Conservation (phyloP, 2,113 vertebrate species). For the Myiopsitta monachus region DNA sequence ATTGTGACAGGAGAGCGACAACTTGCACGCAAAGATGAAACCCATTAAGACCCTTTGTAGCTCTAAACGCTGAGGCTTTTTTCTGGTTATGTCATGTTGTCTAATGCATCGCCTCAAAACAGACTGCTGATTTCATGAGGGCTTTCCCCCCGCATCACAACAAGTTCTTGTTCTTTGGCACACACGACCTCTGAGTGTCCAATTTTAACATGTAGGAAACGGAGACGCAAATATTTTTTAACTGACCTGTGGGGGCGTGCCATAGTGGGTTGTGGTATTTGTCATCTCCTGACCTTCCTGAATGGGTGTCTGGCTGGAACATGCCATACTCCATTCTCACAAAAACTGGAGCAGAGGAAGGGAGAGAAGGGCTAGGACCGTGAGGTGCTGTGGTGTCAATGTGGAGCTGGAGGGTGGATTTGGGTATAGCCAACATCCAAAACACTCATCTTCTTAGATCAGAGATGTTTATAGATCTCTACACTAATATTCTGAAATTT, state of each 20-base stretch:
- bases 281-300: background rate
- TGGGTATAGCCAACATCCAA: background rate
- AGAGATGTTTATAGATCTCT: background rate
- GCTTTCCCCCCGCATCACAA: background rate
- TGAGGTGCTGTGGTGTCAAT: rapidly evolving
- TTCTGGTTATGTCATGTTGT: background rate
- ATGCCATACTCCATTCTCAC: background rate
- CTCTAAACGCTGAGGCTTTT: background rate
- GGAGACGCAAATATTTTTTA: background rate
- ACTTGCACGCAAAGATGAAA: background rate
- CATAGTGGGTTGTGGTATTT: background rate
- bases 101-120: background rate
- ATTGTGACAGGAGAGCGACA: background rate
- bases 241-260: background rate
- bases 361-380: background rate
- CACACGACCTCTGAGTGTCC: rapidly evolving
- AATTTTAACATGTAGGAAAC: background rate
- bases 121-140: background rate
- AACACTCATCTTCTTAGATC: background rate
- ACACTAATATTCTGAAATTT: background rate
- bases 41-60: background rate
- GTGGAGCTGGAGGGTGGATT: background rate
- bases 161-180: background rate
- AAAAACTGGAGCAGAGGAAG: background rate
- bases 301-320: background rate